Evolutionary conservation across 1,140 invertebrate genomes (phyloP), one percentile per base, ranked within the genome.

Genomic region (Panagrolaimus sp.): DNA sequence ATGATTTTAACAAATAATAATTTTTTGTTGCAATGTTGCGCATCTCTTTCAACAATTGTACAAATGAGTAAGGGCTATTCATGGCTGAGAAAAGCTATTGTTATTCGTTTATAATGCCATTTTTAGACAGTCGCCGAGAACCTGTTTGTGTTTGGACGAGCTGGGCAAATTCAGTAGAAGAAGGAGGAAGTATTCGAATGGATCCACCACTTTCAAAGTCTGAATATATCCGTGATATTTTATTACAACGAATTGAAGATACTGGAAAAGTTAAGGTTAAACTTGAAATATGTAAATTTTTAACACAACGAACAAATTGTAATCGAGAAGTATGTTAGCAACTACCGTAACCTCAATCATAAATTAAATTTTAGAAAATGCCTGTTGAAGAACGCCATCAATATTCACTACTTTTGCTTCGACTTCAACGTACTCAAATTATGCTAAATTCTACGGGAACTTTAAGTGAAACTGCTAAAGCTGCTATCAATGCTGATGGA

Each of bases 21-120:
- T 20, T 75, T 74, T 23, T 9, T 71, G 13, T n/a, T 74, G 9
- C 72, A 74, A 25, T 74, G 72, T 63, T 74, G 72, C 65, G 73
- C 71, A 27, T 72, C 72, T 63, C 62, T 74, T 16, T 73, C 62
- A 14, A 74, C 72, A 20, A 73, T 64, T 61, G 57, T 68, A 46
- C 57, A 65, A 57, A 73, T 74, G 38, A 64, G 70, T 72, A 43
- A 63, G n/a, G 71, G 14, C 16, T 31, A 31, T 14, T n/a, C 9
- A 51, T 45, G n/a, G 20, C 0, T 46, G 27, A 44, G 13, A 13
- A 25, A 42, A 23, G n/a, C 20, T 43, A 42, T 5, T 3, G 66
- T 27, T 14, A 8, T 20, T 46, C n/a, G 47, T 65, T n/a, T 20
- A 31, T 11, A 57, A 11, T 57, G 51, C 20, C 20, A 27, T 25